Percentiles rank a stretch among this genome's conserved stretches.
phyloP scores from a whole-genome alignment of 1,140 invertebrate species.

The Epicauta chinensis region DNA sequence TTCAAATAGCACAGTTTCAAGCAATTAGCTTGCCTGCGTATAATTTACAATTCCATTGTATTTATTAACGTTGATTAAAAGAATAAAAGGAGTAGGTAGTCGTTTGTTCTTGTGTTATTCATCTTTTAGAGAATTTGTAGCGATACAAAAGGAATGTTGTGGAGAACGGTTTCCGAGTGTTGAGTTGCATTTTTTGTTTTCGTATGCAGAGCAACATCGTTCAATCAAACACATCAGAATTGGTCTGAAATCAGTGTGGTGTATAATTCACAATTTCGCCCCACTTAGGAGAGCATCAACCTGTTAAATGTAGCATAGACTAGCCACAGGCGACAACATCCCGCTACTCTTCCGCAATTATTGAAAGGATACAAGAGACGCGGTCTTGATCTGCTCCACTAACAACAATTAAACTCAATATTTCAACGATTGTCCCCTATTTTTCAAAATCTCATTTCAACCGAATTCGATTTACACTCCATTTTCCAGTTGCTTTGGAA shows the following conservation, averaged over 20 bases:
- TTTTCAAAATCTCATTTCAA: too few relatives aligned
- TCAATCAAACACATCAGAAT: background rate
- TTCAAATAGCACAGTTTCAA: constrained; percentile 6
- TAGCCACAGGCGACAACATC: too few relatives aligned
- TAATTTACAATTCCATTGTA: constrained; percentile 17
- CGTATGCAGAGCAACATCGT: too few relatives aligned
- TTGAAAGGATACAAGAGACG: too few relatives aligned
- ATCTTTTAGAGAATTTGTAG: constrained; percentile 6
- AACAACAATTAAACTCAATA: too few relatives aligned
- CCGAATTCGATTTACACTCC: too few relatives aligned
- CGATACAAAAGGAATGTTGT: too few relatives aligned
- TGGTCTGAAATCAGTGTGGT: constrained; percentile 10
- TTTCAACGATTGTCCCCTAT: too few relatives aligned
- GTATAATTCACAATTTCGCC: constrained; percentile 28
- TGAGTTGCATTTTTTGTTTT: background rate
- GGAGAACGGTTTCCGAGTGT: too few relatives aligned
- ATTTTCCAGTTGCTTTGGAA: too few relatives aligned
- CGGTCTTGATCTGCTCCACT: too few relatives aligned
- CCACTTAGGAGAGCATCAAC: constrained; percentile 28
- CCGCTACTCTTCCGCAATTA: too few relatives aligned
- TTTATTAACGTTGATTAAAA: constrained; percentile 15
- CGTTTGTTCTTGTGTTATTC: constrained; percentile 10
- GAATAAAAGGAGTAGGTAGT: constrained; percentile 2
- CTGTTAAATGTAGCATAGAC: constrained; percentile 26
- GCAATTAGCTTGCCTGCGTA: constrained; percentile 14